Conservation (phyloP, 2,113 vertebrate species). For the Apus apus region DNA sequence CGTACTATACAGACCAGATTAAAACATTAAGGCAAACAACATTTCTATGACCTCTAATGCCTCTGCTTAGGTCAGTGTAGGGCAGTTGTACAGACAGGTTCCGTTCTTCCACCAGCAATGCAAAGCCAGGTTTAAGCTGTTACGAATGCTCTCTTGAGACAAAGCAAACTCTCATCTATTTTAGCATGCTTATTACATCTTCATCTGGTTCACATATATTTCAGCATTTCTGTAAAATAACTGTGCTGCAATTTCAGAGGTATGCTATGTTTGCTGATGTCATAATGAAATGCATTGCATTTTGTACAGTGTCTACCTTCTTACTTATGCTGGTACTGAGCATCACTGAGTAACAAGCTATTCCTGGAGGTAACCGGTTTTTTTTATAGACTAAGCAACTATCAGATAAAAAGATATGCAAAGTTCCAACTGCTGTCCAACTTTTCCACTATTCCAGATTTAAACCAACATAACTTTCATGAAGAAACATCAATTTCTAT, state of each 20-base stretch:
- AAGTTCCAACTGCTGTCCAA: background rate
- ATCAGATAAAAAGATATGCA: background rate
- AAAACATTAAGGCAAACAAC: background rate
- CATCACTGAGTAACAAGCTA: background rate
- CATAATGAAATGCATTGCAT: background rate
- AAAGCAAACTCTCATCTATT: background rate
- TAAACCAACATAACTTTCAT: background rate
- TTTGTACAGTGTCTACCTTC: background rate
- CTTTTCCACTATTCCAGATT: background rate
- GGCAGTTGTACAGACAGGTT: background rate
- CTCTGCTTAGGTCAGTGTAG: background rate
- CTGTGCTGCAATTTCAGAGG: background rate
- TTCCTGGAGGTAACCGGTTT: background rate
- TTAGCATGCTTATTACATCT: background rate
- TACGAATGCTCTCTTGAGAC: background rate
- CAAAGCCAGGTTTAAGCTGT: background rate
- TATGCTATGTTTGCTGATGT: background rate
- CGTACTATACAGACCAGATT: background rate
- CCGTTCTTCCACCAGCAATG: background rate
- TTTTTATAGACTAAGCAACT: background rate
- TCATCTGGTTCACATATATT: background rate
- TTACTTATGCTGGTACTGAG: accelerated
- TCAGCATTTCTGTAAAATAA: background rate
- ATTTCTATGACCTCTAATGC: background rate
- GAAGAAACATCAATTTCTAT: background rate